Percentiles rank a stretch among this genome's conserved stretches.
Conservation (phyloP, 2,888 invertebrate species). For the Sylvicola cinctus region DNA sequence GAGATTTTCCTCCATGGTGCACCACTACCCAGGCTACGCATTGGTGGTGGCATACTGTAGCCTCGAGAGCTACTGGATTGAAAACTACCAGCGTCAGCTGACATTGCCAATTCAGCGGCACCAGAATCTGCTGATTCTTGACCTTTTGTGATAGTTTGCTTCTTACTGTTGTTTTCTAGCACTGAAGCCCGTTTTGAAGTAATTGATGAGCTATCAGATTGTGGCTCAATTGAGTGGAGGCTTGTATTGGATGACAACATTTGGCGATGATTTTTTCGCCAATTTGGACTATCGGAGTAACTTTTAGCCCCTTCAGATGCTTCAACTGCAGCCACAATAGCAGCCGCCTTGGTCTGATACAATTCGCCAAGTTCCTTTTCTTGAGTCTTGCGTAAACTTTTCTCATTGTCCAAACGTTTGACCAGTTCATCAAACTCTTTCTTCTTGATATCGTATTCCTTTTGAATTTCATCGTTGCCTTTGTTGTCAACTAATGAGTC, state of each 20-base stretch:
- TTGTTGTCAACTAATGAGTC: conserved; percentile 11
- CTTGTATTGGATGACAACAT: conserved; percentile 2
- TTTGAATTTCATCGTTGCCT: conserved; percentile 15
- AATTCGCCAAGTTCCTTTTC: not conserved
- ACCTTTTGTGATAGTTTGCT: conserved; percentile 5
- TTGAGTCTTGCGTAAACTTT: too few species aligned
- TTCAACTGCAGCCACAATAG: not conserved
- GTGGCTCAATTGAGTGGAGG: not conserved
- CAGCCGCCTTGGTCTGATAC: not conserved
- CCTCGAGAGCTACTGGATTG: conserved; percentile 22
- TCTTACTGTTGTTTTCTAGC: not conserved
- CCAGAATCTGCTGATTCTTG: conserved; percentile 15
- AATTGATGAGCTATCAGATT: conserved; percentile 9
- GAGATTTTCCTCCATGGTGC: conserved; percentile 10
- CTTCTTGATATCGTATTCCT: conserved; percentile 20
- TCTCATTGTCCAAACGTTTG: conserved; percentile 13
- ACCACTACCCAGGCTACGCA: conserved; percentile 15
- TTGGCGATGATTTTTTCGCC: not conserved
- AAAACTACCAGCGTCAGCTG: conserved; percentile 20
- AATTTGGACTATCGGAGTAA: conserved; percentile 1
- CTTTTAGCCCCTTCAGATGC: not conserved
- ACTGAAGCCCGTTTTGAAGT: conserved; percentile 8
- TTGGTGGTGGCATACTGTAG: conserved; percentile 23
- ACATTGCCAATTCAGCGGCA: conserved; percentile 14
- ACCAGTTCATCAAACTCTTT: conserved; percentile 19